These are phyloP conservation scores for Muntiacus muntjak DNA, from an alignment of 2,113 vertebrate genomes.

Conservation along the genomic window DNA sequence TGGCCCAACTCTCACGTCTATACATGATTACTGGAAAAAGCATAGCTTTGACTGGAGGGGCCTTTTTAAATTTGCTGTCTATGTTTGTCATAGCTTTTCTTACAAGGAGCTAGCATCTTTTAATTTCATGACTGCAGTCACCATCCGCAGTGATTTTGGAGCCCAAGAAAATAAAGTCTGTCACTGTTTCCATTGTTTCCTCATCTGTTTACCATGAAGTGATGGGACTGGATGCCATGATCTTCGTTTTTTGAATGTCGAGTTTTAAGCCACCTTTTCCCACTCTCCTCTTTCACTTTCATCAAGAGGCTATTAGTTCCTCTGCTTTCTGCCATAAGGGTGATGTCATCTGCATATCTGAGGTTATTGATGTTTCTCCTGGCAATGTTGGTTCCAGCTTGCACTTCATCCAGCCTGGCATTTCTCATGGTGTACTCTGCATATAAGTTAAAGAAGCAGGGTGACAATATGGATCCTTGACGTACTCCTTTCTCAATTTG, in stretches of 20 bases:
- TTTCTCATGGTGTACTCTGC: neutral
- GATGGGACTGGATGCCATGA: neutral
- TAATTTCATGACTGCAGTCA: neutral
- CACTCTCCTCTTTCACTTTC: neutral
- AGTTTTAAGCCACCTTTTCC: neutral
- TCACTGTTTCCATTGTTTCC: neutral
- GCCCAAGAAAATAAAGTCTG: neutral
- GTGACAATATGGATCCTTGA: neutral
- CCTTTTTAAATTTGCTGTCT: neutral
- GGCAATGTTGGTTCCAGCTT: neutral
- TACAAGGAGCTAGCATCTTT: neutral
- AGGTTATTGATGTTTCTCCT: neutral
- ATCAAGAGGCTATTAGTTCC: neutral
- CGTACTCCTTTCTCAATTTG: neutral
- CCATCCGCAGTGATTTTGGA: neutral
- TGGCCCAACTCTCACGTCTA: neutral
- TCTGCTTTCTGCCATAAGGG: neutral
- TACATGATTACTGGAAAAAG: neutral
- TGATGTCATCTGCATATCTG: neutral
- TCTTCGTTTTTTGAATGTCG: neutral
- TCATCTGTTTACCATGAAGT: neutral
- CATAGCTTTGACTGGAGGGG: neutral
- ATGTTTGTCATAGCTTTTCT: neutral
- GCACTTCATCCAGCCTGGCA: neutral
- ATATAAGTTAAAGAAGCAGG: neutral